Percentiles rank a stretch among this genome's conserved stretches.
phyloP scores from a whole-genome alignment of 1,140 invertebrate genomes.

The Drosophila willistoni region DNA sequence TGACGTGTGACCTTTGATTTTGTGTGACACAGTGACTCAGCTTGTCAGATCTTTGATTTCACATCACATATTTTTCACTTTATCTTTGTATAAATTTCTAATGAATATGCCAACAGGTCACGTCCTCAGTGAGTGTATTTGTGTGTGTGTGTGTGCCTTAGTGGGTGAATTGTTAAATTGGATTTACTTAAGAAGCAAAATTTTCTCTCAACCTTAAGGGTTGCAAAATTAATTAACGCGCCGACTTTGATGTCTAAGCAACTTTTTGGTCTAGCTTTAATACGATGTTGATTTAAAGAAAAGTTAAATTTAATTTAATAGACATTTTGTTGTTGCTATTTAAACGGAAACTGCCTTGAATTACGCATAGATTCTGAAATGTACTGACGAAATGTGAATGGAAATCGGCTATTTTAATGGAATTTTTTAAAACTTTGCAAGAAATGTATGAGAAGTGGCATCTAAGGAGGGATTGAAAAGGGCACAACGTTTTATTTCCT shows the following conservation, averaged over 20 bases:
- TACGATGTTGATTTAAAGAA: neutral
- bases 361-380: too few species aligned
- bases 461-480: too few species aligned
- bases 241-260: conserved; percentile 4
- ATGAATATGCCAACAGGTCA: conserved; percentile 13
- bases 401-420: too few species aligned
- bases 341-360: too few species aligned
- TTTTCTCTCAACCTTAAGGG: neutral
- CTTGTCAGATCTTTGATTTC: conserved; percentile 2
- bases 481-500: too few species aligned
- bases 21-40: conserved; percentile 8
- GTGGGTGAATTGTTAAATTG: conserved; percentile 12
- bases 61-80: conserved; percentile 6
- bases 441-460: too few species aligned
- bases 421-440: too few species aligned
- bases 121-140: neutral
- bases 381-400: too few species aligned
- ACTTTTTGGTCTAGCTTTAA: conserved; percentile 3
- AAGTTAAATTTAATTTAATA: neutral
- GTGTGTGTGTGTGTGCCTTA: conserved; percentile 22
- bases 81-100: conserved; percentile 13
- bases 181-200: conserved; percentile 5
- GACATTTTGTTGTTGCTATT: too few species aligned
- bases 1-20: conserved; percentile 9
- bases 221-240: conserved; percentile 4